Base-by-base conservation (phyloP, 2,888 invertebrate species). In the Andrena minutula region DNA sequence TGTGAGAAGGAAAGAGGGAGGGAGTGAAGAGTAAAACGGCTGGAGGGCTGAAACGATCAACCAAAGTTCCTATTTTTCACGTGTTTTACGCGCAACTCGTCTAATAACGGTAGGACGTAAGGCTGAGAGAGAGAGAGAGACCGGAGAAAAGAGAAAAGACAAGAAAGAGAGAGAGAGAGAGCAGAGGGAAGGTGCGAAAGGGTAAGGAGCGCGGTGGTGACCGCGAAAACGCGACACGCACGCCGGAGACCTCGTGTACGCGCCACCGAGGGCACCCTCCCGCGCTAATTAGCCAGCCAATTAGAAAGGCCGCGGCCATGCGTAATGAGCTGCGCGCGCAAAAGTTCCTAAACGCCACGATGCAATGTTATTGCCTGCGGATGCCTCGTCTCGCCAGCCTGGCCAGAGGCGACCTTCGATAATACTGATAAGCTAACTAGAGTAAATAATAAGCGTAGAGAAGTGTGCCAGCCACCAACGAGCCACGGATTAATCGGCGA, bases 11-110 rank as follows among this genome's bases (percentile, higher is more conserved):
- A 60, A 63, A 23, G 82, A 70, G 47, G 63, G 78, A 76, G 72
- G 12, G 28, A 23, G 75, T 77, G 75, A 60, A 61, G 47, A 56
- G 61, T 77, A 63, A 63, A 28, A 32, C 74, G 35, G 26, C 56
- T 74, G 81, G 66, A 66, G 51, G 56, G 69, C 73, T 68, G 75
- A 83, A 84, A 86, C 88, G 90, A 89, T 90, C 87, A 93, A 93
- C 93, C 90, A 93, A 93, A 93, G 93, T 93, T 93, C 93, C 93
- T 93, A 93, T 93, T 93, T 93, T 93, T 92, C 92, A 93, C 91
- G 87, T 87, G 88, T 88, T 88, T 88, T 88, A 88, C 58, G 78
- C 72, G 88, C 76, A 74, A 80, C 75, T 68, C 82, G 79, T 72
- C 61, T 79, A 80, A 81, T 73, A 51, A 72, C 51, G 85, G 75